Percentiles rank a stretch among this genome's conserved stretches.
Conservation (phyloP, 2,797 vertebrate species). For the Dicrostonyx torquatus region DNA sequence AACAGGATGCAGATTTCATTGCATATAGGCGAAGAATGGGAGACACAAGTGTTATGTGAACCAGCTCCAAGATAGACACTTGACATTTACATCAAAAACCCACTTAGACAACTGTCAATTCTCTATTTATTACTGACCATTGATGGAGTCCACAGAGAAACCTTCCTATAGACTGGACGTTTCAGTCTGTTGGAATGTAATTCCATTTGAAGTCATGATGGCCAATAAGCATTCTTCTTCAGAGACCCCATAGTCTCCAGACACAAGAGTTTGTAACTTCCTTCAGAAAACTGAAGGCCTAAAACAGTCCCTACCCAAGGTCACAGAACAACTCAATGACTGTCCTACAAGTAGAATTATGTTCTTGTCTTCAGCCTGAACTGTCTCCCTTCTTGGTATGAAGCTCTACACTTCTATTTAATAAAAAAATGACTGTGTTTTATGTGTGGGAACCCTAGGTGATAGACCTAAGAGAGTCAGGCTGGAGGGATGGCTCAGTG, state of each 20-base stretch:
- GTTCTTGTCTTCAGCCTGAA: not conserved
- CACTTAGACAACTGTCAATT: not conserved
- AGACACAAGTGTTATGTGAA: not conserved
- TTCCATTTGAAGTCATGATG: not conserved
- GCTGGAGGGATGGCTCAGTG: not conserved
- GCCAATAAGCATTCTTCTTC: not conserved
- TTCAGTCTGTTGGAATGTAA: not conserved
- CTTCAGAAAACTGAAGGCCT: not conserved
- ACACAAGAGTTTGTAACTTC: not conserved
- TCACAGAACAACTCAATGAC: not conserved
- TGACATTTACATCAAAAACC: not conserved
- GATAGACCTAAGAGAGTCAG: not conserved
- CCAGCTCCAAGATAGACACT: not conserved
- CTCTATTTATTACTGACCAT: not conserved
- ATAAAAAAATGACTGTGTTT: not conserved
- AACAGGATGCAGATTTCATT: not conserved
- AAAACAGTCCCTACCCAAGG: not conserved
- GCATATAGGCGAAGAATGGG: not conserved
- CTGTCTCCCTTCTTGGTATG: not conserved
- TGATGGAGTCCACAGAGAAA: not conserved
- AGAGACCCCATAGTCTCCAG: not conserved
- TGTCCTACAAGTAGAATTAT: not conserved
- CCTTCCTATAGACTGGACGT: not conserved
- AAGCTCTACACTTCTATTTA: not conserved
- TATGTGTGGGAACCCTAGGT: not conserved